These are phyloP conservation scores for Pecten maximus DNA, from an alignment of 2,888 invertebrate genomes.

Conservation along the genomic window DNA sequence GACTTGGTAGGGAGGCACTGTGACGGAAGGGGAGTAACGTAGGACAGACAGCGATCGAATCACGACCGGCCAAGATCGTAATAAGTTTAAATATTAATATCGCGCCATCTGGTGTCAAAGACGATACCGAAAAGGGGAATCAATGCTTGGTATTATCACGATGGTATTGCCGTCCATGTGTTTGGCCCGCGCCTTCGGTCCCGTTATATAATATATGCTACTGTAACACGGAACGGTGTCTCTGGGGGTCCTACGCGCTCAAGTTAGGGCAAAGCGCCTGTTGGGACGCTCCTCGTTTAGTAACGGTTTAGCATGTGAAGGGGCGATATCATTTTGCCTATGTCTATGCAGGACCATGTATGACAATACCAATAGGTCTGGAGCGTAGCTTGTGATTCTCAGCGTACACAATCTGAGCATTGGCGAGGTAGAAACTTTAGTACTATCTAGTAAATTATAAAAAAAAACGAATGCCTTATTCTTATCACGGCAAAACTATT, in stretches of 20 bases:
- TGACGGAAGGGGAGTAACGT: constrained; percentile 24
- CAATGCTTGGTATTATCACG: constrained; percentile 25
- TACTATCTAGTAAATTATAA: neutral
- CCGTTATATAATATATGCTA: constrained; percentile 21
- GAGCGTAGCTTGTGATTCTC: neutral
- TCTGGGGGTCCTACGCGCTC: neutral
- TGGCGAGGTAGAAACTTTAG: neutral
- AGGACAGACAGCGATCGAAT: constrained; percentile 30
- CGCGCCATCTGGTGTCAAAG: constrained; percentile 44
- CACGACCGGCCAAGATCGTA: constrained; percentile 33
- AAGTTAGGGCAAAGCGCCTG: constrained; percentile 19
- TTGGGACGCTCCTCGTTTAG: constrained; percentile 18
- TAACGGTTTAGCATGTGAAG: constrained; percentile 25
- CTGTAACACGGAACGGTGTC: neutral
- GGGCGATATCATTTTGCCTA: neutral
- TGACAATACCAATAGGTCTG: constrained; percentile 20
- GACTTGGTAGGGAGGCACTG: neutral
- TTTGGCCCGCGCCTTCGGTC: neutral
- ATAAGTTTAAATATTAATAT: constrained; percentile 42
- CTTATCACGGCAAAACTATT: neutral
- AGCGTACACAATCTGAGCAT: constrained; percentile 1
- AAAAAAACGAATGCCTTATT: neutral
- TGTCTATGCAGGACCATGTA: neutral
- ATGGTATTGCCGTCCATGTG: neutral
- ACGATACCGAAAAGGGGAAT: constrained; percentile 35